Base-by-base conservation (phyloP, 2,888 invertebrate species). In the Meiosimyza decipiens region DNA sequence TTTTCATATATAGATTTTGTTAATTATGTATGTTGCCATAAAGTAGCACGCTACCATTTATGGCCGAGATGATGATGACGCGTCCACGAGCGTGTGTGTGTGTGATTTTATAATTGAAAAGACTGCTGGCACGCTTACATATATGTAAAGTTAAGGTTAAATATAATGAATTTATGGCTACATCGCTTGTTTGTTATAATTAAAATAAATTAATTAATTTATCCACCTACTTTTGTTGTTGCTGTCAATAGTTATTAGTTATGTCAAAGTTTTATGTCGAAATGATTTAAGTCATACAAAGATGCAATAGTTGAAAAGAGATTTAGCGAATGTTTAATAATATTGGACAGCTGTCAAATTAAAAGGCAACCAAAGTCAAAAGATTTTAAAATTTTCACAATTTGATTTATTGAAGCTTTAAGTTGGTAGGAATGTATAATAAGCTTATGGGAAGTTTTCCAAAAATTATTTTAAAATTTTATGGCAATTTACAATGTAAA, bases 11-110 rank as follows among this genome's bases (percentile, higher is more conserved):
- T 22, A 9, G 6, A 9, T 7, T 40, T 40, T 40, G 40, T 40
- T 40, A 40, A 40, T 40, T 40, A 40, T 40, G 9, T 40, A 40
- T 40, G 40, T 40, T 40, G 9, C 9, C 9, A 40, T 6, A 9
- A 40, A 22, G 33, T 13, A n/a, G n/a, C 66, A 54, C 52, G 33
- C 40, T 54, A 54, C 66, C 66, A 66, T 66, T 33, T 66, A 66
- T 33, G 52, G 66, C 13, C 1, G 6, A 57, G 57, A 9, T 18
- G 57, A 28, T 16, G 22, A 57, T 57, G 28, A 57, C 28, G 57
- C 15, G 12, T 22, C 49, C 9, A 18, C 18, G 47, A 33, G 40
- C 1, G 28, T 3, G 28, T 28, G 28, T 28, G 3, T 28, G 28
- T 28, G 28, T 28, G 28, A 9, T 40, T 40, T 40, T 40, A 40